Percentiles rank a stretch among this genome's conserved stretches.
phyloP scores from a whole-genome alignment of 2,888 invertebrate genomes.

The Orchestes rusci region DNA sequence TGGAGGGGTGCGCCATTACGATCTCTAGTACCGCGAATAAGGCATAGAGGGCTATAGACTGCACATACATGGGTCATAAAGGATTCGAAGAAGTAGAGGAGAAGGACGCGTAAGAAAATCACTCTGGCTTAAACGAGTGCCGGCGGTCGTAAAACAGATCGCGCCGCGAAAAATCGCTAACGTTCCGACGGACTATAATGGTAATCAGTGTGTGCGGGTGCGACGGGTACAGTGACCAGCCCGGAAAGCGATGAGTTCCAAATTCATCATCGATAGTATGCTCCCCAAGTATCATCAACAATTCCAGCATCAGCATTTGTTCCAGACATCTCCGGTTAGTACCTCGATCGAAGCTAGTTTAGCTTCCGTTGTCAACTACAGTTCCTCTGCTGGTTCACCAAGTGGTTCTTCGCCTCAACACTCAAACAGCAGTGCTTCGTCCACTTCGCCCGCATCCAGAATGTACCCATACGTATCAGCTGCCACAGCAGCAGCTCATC shows the following conservation, averaged over 20 bases:
- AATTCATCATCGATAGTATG: constrained; percentile 97
- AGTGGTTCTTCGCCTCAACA: constrained; percentile 65
- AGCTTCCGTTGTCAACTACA: constrained; percentile 55
- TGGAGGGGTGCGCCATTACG: constrained; percentile 47
- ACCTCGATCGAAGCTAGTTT: constrained; percentile 66
- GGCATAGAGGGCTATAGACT: constrained; percentile 79
- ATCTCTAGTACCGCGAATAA: constrained; percentile 56
- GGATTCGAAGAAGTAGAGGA: constrained; percentile 69
- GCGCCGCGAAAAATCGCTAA: constrained; percentile 18
- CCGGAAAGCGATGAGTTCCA: constrained; percentile 79
- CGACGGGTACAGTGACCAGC: constrained; percentile 37
- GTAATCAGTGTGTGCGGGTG: constrained; percentile 40
- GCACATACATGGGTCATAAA: constrained; percentile 80
- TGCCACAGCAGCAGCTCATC: constrained; percentile 57
- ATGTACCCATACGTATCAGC: constrained; percentile 91
- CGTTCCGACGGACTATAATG: constrained; percentile 36
- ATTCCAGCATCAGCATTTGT: constrained; percentile 64
- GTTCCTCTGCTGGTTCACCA: constrained; percentile 52
- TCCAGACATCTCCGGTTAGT: constrained; percentile 42
- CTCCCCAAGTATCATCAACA: constrained; percentile 88
- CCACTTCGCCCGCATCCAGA: constrained; percentile 60
- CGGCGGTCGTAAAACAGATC: constrained; percentile 35
- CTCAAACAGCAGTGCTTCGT: constrained; percentile 51
- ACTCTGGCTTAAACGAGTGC: constrained; percentile 40
- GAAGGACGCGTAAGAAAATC: constrained; percentile 51